These are phyloP conservation scores for Byasa hedistus DNA, from an alignment of 2,888 invertebrate species.

Conservation along the genomic window DNA sequence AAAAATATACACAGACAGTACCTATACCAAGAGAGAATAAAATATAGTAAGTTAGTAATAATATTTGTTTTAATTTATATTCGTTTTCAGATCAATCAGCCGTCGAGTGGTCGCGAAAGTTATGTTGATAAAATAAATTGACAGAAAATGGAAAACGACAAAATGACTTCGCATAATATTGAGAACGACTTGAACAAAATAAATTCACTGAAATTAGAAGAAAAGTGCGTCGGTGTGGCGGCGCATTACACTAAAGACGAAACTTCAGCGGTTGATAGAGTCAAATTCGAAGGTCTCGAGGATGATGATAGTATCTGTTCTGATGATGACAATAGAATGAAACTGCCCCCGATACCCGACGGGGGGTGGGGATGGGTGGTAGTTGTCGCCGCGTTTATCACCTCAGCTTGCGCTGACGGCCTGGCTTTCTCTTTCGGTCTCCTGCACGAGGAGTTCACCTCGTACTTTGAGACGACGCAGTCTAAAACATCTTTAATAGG, in stretches of 20 bases:
- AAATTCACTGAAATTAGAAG: slow-evolving; percentile 61
- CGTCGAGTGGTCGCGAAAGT: background rate
- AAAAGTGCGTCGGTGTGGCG: slow-evolving; percentile 40
- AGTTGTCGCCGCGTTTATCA: slow-evolving; percentile 89
- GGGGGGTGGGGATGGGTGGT: slow-evolving; percentile 96
- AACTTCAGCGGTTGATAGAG: slow-evolving; percentile 53
- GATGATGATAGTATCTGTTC: slow-evolving; percentile 70
- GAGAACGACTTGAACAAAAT: slow-evolving; percentile 60
- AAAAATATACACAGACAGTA: too few relatives aligned
- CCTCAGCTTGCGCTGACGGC: slow-evolving; percentile 95
- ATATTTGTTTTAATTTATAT: background rate
- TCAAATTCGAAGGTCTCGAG: slow-evolving; percentile 71
- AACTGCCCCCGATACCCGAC: slow-evolving; percentile 84
- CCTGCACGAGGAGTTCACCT: slow-evolving; percentile 88
- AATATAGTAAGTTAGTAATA: too few relatives aligned
- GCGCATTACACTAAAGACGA: slow-evolving; percentile 46
- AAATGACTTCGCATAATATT: slow-evolving; percentile 27
- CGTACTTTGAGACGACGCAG: slow-evolving; percentile 88
- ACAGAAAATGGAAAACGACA: slow-evolving; percentile 11
- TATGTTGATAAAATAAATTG: slow-evolving; percentile 8
- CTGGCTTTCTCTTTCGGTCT: slow-evolving; percentile 95
- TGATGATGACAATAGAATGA: slow-evolving; percentile 52
- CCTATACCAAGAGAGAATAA: too few relatives aligned
- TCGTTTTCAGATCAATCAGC: slow-evolving; percentile 9
- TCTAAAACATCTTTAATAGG: slow-evolving; percentile 93